Base-by-base conservation (phyloP, 2,888 invertebrate species). In the Dinocampus coccinellae region DNA sequence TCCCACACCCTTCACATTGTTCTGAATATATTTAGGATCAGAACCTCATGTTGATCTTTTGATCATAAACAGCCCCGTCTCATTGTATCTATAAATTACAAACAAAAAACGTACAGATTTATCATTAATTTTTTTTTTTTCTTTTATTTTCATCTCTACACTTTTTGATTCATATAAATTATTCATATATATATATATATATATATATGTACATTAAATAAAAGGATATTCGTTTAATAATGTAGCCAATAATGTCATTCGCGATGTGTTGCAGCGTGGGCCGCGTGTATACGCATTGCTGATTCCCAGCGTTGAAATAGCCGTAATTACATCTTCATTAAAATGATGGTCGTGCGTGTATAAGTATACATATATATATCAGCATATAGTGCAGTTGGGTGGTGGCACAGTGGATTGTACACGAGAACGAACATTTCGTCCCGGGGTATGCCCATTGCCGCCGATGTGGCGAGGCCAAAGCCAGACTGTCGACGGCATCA, bases 281-380 rank as follows among this genome's bases (percentile, higher is more conserved):
- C 74, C 73, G 74, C 57, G 70, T 70, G 70, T 70, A 74, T 73
- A 75, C 75, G 80, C 77, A 82, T 80, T 76, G 82, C 79, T 81
- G 83, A 83, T 83, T 83, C 82, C n/a, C 78, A 77, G 74, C 78
- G 80, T 80, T 80, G 82, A 84, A 84, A 82, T 80, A 81, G 78
- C 77, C 81, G 84, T 85, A 87, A 87, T 87, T 87, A 87, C 85
- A 85, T 86, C 85, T 86, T 86, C 86, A 85, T 87, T 87, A 87
- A 84, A 84, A 81, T 80, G 82, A 80, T 81, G 83, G 80, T 79
- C 80, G 81, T 74, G 76, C 80, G 79, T 78, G 78, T 77, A 79
- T 74, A 67, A 74, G 73, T 72, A 72, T 72, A 72, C 70, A 70
- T 53, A 62, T 26, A 24, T n/a, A n/a, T n/a, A n/a, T n/a, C n/a